Evolutionary conservation across 2,113 vertebrate species (phyloP), one percentile per base, ranked within the genome.

Genomic region (Blennius ocellaris): DNA sequence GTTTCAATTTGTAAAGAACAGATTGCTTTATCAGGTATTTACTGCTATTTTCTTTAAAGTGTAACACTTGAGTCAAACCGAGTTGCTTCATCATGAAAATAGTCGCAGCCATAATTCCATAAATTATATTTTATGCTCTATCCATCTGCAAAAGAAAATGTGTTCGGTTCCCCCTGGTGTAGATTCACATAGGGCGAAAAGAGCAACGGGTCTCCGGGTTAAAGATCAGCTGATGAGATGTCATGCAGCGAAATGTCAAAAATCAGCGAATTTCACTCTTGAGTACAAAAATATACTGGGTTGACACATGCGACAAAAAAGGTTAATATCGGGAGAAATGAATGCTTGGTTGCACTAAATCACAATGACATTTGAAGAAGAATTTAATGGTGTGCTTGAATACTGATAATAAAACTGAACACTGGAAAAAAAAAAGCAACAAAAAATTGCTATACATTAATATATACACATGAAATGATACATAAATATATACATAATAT

Each of bases 151-250:
- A 48, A 64, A 1, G 36, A 11, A 64, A 69, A 68, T 48, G 45
- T 41, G 53, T 43, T 59, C 10, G n/a, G n/a, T 21, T 6, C 15
- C 41, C 11, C 7, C 21, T 45, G 62, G 60, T 49, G 11, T 73
- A 36, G 44, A 44, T 12, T 65, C 37, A 15, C 48, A 60, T n/a
- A 5, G 16, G 30, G 10, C 56, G 38, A 70, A 48, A 65, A 50
- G 65, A 65, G 12, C 36, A 64, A 67, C 45, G 49, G 51, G 61
- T 48, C 62, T 52, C 7, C 1, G 11, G 15, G 17, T 10, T 38
- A 63, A 70, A 78, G 65, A 65, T 71, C 65, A 66, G 54, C 15
- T 62, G 55, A 66, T 56, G 60, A 74, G 59, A 76, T 59, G 41
- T 43, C 58, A 43, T 40, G 38, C 8, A 60, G 63, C 17, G 39